Evolutionary conservation across 2,888 invertebrate species (phyloP).

Genomic region (Drosophila pseudotakahashii): DNA sequence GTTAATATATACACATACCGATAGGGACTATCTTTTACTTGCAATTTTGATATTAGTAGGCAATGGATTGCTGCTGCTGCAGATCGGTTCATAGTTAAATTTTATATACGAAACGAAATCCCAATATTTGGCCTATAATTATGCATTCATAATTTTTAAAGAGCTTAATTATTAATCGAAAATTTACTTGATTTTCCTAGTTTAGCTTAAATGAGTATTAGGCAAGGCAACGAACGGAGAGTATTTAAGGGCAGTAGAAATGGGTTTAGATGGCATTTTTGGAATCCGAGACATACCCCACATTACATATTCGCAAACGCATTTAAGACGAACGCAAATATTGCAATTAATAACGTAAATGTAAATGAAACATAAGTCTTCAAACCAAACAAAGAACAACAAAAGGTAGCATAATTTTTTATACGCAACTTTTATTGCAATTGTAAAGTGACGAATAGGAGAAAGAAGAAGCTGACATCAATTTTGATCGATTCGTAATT

Average conservation of each 20-base stretch:
- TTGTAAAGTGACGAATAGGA: slow-evolving; percentile 57
- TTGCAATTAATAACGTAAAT: slow-evolving; percentile 53
- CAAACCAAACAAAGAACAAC: slow-evolving; percentile 31
- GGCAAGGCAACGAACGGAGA: slow-evolving; percentile 64
- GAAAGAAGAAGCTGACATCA: slow-evolving; percentile 40
- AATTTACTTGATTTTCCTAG: slow-evolving; percentile 63
- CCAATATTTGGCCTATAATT: slow-evolving; percentile 30
- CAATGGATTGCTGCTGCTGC: slow-evolving; percentile 47
- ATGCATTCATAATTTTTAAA: slow-evolving; percentile 38
- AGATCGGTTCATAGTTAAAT: slow-evolving; percentile 65
- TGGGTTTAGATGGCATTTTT: slow-evolving; percentile 48
- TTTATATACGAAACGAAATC: slow-evolving; percentile 37
- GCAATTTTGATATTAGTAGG: slow-evolving; percentile 45
- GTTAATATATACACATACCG: slow-evolving; percentile 47
- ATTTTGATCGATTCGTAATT: slow-evolving; percentile 53
- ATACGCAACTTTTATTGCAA: slow-evolving; percentile 76
- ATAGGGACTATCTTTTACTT: slow-evolving; percentile 37
- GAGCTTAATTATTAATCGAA: slow-evolving; percentile 45
- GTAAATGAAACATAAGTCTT: slow-evolving; percentile 66
- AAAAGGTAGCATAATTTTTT: slow-evolving; percentile 74
- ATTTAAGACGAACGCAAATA: slow-evolving; percentile 64
- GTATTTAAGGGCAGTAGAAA: slow-evolving; percentile 44
- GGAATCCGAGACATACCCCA: slow-evolving; percentile 75
- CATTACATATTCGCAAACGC: slow-evolving; percentile 76
- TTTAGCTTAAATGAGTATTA: slow-evolving; percentile 61